phyloP scores from a whole-genome alignment of 2,113 vertebrate species.

The Zootoca vivipara region DNA sequence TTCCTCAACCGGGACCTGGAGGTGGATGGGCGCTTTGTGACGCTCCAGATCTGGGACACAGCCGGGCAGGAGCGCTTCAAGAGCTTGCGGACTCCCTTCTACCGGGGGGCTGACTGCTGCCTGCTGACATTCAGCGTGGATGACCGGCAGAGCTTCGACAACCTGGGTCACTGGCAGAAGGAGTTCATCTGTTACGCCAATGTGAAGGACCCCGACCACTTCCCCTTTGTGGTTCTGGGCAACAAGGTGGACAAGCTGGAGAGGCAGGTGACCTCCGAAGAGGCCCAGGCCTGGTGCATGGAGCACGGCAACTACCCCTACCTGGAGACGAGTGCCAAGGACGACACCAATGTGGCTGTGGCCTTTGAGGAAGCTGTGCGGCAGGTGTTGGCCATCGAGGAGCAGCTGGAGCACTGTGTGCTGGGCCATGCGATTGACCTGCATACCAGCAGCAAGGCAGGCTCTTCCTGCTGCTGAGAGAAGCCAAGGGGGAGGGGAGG shows the following conservation, averaged over 20 bases:
- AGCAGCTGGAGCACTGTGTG: slow-evolving; percentile 90
- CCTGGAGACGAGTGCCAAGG: slow-evolving; percentile 97
- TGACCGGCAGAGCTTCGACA: slow-evolving; percentile 95
- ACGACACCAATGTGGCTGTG: slow-evolving; percentile 93
- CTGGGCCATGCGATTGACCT: slow-evolving; percentile 91
- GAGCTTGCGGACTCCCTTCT: slow-evolving; percentile 95
- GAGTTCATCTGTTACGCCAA: slow-evolving; percentile 96
- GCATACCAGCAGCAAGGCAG: slow-evolving; percentile 87
- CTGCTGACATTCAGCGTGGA: slow-evolving; percentile 96
- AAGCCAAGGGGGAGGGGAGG: neutral
- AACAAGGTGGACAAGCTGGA: slow-evolving; percentile 94
- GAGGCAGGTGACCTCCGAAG: slow-evolving; percentile 87
- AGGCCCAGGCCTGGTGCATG: slow-evolving; percentile 92
- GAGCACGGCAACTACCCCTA: slow-evolving; percentile 93
- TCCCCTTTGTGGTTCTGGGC: slow-evolving; percentile 95
- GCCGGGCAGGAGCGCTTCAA: slow-evolving; percentile 97
- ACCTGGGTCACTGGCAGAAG: slow-evolving; percentile 94
- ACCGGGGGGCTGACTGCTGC: slow-evolving; percentile 96
- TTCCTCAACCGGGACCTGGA: slow-evolving; percentile 96
- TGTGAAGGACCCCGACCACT: slow-evolving; percentile 89
- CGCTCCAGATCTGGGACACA: slow-evolving; percentile 98
- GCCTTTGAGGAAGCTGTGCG: slow-evolving; percentile 95
- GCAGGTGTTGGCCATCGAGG: slow-evolving; percentile 90
- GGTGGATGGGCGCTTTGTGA: slow-evolving; percentile 93
- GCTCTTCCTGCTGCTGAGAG: slow-evolving; percentile 87